Percentiles rank a stretch among this genome's conserved stretches.
These are phyloP conservation scores for Drosophila murphyi DNA, from an alignment of 1,140 invertebrate species.

Conservation along the genomic window DNA sequence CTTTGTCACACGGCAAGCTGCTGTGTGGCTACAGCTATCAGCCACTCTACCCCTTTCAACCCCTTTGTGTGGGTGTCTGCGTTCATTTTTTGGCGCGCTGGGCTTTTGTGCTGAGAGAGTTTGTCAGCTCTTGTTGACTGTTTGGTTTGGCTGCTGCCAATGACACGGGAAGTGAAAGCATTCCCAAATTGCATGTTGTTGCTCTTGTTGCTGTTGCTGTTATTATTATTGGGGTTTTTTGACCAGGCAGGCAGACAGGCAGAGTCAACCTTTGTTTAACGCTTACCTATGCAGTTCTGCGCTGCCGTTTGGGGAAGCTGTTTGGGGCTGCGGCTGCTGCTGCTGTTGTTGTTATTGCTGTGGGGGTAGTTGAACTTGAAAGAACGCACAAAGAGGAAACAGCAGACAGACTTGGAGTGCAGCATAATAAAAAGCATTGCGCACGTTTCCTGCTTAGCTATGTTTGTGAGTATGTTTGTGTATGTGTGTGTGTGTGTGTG, in stretches of 20 bases:
- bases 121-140: constrained; percentile 23
- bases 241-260: constrained; percentile 47
- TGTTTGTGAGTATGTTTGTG: constrained; percentile 2
- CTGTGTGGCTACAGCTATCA: constrained; percentile 2
- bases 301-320: constrained; percentile 14
- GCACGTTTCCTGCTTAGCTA: constrained; percentile 72
- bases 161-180: constrained; percentile 80
- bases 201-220: constrained; percentile 27
- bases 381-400: constrained; percentile 68
- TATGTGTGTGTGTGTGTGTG: neutral
- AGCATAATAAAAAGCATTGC: constrained; percentile 65
- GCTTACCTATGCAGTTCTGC: constrained; percentile 43
- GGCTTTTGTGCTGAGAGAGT: constrained; percentile 50
- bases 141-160: constrained; percentile 61
- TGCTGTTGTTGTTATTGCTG: constrained; percentile 5
- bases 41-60: neutral
- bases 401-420: constrained; percentile 61
- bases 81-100: constrained; percentile 52
- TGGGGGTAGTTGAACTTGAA: constrained; percentile 62
- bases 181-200: constrained; percentile 51
- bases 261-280: constrained; percentile 59
- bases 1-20: constrained; percentile 11
- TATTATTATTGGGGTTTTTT: constrained; percentile 57
- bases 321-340: constrained; percentile 19
- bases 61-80: constrained; percentile 35